Percentiles rank a stretch among this genome's conserved stretches.
phyloP scores from a whole-genome alignment of 2,888 invertebrate species.

The Microdon myrmicae region DNA sequence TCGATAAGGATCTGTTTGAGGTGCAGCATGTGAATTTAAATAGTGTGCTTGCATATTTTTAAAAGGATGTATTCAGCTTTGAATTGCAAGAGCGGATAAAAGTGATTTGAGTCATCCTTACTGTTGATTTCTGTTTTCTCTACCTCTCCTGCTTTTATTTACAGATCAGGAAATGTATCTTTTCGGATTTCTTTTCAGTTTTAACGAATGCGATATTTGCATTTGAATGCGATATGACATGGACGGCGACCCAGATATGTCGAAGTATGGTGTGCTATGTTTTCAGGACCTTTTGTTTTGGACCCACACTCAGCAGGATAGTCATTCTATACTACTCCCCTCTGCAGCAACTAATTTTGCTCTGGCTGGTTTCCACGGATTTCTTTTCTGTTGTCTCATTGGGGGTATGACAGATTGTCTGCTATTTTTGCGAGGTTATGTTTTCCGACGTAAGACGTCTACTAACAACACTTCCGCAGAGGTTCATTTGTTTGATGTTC shows the following conservation, averaged over 20 bases:
- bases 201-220: conserved; percentile 47
- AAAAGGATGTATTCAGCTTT: conserved; percentile 46
- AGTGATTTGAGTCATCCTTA: conserved; percentile 31
- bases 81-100: conserved; percentile 9
- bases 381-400: no score
- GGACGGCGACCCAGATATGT: conserved; percentile 43
- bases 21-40: conserved; percentile 36
- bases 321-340: no score
- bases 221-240: conserved; percentile 42
- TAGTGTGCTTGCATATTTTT: conserved; percentile 48
- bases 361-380: no score
- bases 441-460: no score
- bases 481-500: no score
- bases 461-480: no score
- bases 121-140: conserved; percentile 20
- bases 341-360: no score
- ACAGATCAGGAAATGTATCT: conserved; percentile 39
- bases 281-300: conserved; percentile 36
- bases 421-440: no score
- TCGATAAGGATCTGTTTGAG: conserved; percentile 47
- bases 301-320: conserved; percentile 34
- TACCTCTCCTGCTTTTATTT: conserved; percentile 12
- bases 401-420: no score
- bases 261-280: conserved; percentile 5
- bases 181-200: conserved; percentile 40